phyloP scores from a whole-genome alignment of 2,797 vertebrate species.

The Sternotherus odoratus region DNA sequence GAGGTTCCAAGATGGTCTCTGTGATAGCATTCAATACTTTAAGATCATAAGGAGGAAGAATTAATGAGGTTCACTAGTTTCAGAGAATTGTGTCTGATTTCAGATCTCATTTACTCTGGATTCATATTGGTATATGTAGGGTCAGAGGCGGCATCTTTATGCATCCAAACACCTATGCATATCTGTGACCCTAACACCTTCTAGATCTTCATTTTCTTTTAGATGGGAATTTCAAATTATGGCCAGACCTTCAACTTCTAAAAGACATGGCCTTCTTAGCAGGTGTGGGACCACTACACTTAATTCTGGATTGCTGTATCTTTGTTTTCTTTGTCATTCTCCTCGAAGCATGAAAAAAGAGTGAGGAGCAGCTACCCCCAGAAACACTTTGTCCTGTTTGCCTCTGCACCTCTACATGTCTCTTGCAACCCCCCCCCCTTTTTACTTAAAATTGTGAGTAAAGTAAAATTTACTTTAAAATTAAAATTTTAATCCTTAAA shows the following conservation, averaged over 20 bases:
- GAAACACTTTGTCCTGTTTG: neutral
- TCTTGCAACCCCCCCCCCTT: neutral
- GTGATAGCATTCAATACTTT: neutral
- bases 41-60: neutral
- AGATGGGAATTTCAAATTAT: neutral
- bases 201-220: no score
- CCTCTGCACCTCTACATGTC: neutral
- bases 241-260: neutral
- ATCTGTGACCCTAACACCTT: no score
- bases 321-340: neutral
- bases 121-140: neutral
- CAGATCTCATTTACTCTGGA: neutral
- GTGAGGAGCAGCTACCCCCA: neutral
- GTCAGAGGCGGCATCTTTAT: neutral
- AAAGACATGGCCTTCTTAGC: no score
- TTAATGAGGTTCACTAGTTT: neutral
- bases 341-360: neutral
- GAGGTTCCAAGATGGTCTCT: neutral
- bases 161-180: no score
- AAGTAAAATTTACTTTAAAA: no score
- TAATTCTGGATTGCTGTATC: neutral
- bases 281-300: no score
- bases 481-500: neutral
- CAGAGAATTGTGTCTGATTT: neutral
- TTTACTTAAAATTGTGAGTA: neutral